Base-by-base conservation (phyloP, 2,888 invertebrate species). In the Leptopilina myrica region DNA sequence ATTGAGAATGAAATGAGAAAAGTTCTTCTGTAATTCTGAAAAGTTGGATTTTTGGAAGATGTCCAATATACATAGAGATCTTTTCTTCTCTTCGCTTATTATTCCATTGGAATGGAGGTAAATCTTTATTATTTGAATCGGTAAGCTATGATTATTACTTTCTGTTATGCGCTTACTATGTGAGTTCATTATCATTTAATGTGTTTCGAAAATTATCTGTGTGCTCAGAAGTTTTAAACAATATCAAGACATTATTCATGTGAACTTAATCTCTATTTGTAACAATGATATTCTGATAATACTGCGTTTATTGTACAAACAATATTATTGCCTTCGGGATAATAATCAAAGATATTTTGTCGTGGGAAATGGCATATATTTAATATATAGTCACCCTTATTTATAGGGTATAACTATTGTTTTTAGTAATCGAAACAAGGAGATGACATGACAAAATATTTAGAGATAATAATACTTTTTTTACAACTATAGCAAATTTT, bases 1-100 rank as follows among this genome's bases (percentile, higher is more conserved):
- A 67, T 67, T 15, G 67, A 49, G 46, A 46, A 67, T 46, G 49
- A 49, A 67, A 67, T 67, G 67, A 49, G 67, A 67, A 67, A 67
- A 67, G 15, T 65, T 67, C 46, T 66, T 43, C 4, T 43, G 43
- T 43, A 40, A 33, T 65, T 15, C 66, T 15, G 15, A 67, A 46
- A 20, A 15, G 46, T 67, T 67, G 46, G 20, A 49, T 7, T 43
- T 20, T 67, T 67, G 67, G 67, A 49, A 49, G 67, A 12, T 2
- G 43, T 46, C 67, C 67, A 67, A 67, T 46, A 67, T 67, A 67
- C 46, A 49, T 49, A 67, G 11, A 43, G 43, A 6, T 6, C 43
- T 43, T 43, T 8, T 43, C 43, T 43, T 43, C 43, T 43, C 43
- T 43, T 43, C 43, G 1, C 43, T 43, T 12, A 20, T 46, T 20